Percentiles rank a stretch among this genome's conserved stretches.
phyloP scores from a whole-genome alignment of 2,113 vertebrate species.

The Gallinago media region DNA sequence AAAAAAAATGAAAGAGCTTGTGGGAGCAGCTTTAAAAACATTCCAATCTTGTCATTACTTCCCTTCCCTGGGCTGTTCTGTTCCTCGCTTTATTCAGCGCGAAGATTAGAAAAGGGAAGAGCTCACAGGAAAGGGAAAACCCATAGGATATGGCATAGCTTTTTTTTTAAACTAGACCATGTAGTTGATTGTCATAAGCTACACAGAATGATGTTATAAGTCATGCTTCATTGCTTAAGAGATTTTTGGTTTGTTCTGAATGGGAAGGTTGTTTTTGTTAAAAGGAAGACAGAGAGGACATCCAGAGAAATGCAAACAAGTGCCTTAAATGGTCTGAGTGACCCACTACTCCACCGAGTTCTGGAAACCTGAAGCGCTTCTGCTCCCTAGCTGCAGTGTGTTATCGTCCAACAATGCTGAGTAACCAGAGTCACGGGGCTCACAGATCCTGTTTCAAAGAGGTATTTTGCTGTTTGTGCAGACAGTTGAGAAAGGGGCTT shows the following conservation, averaged over 20 bases:
- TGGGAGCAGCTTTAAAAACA: slow-evolving; percentile 12
- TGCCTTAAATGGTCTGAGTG: background rate
- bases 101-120: background rate
- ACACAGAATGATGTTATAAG: background rate
- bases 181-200: background rate
- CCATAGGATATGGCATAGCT: background rate
- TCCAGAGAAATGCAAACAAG: background rate
- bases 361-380: background rate
- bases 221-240: background rate
- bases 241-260: background rate
- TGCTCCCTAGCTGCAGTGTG: background rate
- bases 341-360: background rate
- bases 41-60: background rate
- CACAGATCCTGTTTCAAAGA: background rate
- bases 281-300: background rate
- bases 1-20: background rate
- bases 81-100: background rate
- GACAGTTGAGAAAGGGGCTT: background rate
- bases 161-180: background rate
- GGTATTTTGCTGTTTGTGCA: background rate
- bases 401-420: background rate
- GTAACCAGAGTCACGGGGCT: background rate
- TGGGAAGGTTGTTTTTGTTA: background rate
- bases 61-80: background rate
- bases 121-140: background rate